Base-by-base conservation (phyloP, 2,888 invertebrate genomes). In the Drosophila austrosaltans region DNA sequence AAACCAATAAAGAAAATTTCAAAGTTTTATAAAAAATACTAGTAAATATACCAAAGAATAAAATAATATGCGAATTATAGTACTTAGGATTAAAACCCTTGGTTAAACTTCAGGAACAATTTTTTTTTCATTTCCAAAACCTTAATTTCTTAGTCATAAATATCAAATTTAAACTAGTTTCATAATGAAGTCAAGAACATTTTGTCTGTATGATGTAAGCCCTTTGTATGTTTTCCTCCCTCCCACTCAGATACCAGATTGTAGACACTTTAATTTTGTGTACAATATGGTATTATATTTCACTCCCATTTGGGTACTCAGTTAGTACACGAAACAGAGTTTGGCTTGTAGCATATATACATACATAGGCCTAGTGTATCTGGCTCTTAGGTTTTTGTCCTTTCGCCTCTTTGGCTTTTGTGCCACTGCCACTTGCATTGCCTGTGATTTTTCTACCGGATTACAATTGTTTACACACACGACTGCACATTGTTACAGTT, bases 381-480 rank as follows among this genome's bases (percentile, higher is more conserved):
- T 25, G 39, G 20, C 39, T 20, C 68, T 69, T 64, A 61, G 48
- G 7, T 36, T 56, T 73, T 63, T 69, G 63, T 66, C 68, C 69
- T 48, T 48, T 48, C 12, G 48, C 48, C 48, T 48, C 48, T 66
- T 64, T 70, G 72, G 58, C 72, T 64, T 65, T 65, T 32, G 22
- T 32, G 40, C 44, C 44, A 22, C 44, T 20, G 44, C 44, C 44
- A 48, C 44, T 48, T 48, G 44, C 48, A 48, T 48, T 75, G 82
- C 77, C 79, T 86, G 83, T 86, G 83, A 86, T 86, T 81, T 84
- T 75, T 87, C 84, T 83, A 87, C 87, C 81, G 84, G 84, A 84
- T 85, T 84, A 84, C 84, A 87, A 85, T 85, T 85, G 85, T 87
- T 86, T 85, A 85, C 82, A 87, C 83, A 86, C 87, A 84, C 83